Evolutionary conservation across 2,888 invertebrate species (phyloP), one percentile per base, ranked within the genome.

Genomic region (Strigamia transsilvanica): DNA sequence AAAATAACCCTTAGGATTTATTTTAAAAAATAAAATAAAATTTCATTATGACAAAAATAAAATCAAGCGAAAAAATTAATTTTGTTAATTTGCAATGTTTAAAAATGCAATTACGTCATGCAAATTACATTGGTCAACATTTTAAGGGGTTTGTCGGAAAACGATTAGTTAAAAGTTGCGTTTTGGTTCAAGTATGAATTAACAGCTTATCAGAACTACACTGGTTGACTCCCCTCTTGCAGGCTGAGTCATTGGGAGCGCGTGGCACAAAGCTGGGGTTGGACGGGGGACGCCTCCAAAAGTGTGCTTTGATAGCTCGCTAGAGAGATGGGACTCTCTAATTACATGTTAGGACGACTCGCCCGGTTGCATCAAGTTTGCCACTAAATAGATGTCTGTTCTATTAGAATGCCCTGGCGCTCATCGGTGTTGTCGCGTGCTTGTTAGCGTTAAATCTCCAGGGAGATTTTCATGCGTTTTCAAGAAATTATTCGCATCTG

Each of bases 161-260:
- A 46, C 46, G 46, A 46, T 46, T 46, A 46, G 46, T 46, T 46
- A 46, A 46, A 46, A 46, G 46, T 46, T 46, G 46, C 46, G 46
- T 46, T 46, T n/a, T n/a, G 46, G 46, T 46, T 46, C 46, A 46
- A 46, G 46, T 46, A 46, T 13, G 15, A 46, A 46, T 46, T 46
- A 46, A 46, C 46, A 46, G 46, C 13, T 46, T 46, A 46, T 46
- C 46, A 46, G 12, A 46, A n/a, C 46, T 46, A n/a, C 46, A n/a
- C 46, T 46, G 46, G 46, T 46, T 46, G 12, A 46, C 46, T 46
- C 46, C 46, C 42, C 46, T 46, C 46, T n/a, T 15, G 15, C 46
- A 46, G 46, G 9, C 46, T 46, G 46, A 46, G 46, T 46, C 46
- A 46, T 46, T 46, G 46, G 15, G 46, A 46, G n/a, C 46, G 46